Base-by-base conservation (phyloP, 1,140 invertebrate genomes). In the Octopus sinensis region DNA sequence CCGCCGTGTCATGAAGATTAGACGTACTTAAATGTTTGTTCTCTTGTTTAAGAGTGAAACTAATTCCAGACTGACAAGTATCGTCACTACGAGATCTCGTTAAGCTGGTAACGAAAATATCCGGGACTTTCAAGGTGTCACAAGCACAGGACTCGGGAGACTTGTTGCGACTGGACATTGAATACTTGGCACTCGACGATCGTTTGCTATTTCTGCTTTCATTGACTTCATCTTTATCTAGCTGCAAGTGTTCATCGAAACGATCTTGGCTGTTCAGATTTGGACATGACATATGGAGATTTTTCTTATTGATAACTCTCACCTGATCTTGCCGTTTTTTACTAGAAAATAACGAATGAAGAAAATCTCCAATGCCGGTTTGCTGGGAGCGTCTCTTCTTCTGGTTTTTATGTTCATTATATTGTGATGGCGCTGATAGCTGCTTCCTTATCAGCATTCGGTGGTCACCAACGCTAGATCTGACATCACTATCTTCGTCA, bases 91-190 rank as follows among this genome's bases (percentile, higher is more conserved):
- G 30, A 12, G 76, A 77, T 51, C 30, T 51, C 7, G 76, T 77
- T 6, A 77, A 43, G 76, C 76, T 77, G 6, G 76, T 77, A 13
- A 77, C 43, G 17, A 77, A 77, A 17, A 77, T 77, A 53, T 77
- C 43, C 4, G 76, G 76, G 6, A 77, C 76, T 73, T 73, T 13
- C 17, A 73, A 23, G 13, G 30, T 43, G 30, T 43, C 30, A 43
- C 30, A 43, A 43, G 30, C 30, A 43, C 30, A 43, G 30, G 30
- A 43, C 30, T 43, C 30, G 3, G 30, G 30, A 43, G 30, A 43
- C 30, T 43, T 43, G 30, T 43, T 43, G 30, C 30, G 30, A 43
- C 30, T 43, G 30, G 30, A 43, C 6, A 23, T 73, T 6, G 6
- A 3, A 6, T 73, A n/a, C 68, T 73, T 9, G 68, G 9, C 68